phyloP scores from a whole-genome alignment of 2,113 vertebrate genomes.

The Charadrius vociferus region DNA sequence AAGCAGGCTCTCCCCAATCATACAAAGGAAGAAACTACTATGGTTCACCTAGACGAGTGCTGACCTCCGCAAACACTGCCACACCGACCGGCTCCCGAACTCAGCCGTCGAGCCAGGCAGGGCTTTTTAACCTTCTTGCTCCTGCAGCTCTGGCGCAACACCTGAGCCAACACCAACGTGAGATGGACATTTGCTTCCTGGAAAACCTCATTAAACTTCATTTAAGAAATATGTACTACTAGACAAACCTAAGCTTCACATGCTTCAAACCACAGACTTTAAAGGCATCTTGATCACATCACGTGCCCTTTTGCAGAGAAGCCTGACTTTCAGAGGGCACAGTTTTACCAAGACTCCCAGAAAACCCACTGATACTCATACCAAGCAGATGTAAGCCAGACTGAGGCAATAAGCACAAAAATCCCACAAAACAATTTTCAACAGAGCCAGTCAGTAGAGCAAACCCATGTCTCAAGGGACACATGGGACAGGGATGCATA shows the following conservation, averaged over 20 bases:
- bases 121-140: too few relatives aligned
- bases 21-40: not conserved
- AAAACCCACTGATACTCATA: not conserved
- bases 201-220: too few relatives aligned
- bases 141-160: too few relatives aligned
- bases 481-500: not conserved
- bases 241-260: too few relatives aligned
- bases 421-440: not conserved
- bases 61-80: too few relatives aligned
- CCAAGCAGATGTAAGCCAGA: not conserved
- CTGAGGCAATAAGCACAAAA: not conserved
- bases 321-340: not conserved
- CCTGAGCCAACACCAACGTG: too few relatives aligned
- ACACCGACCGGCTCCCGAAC: too few relatives aligned
- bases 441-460: not conserved
- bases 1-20: not conserved
- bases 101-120: too few relatives aligned
- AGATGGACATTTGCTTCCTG: too few relatives aligned
- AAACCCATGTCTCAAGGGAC: not conserved
- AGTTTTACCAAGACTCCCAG: not conserved
- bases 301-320: not conserved
- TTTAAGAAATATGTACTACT: too few relatives aligned
- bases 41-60: too few relatives aligned
- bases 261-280: not conserved
- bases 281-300: not conserved